Evolutionary conservation across 2,797 vertebrate species (phyloP).

Genomic region (Denticeps clupeoides): DNA sequence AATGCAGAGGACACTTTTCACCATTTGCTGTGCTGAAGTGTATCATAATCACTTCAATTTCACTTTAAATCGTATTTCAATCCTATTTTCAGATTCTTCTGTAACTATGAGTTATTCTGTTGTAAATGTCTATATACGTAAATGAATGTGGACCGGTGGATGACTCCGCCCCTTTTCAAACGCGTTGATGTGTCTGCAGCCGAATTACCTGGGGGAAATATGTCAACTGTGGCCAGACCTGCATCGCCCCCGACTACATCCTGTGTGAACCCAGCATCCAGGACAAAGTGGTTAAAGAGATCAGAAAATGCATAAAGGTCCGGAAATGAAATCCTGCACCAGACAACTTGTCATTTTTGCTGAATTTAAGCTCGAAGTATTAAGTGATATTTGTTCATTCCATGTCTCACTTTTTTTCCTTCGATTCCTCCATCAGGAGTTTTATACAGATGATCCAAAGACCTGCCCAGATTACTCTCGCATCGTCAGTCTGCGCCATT

Average conservation of each 20-base stretch:
- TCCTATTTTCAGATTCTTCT: too few relatives aligned
- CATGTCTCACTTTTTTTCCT: neutral
- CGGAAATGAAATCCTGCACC: conserved; percentile 4
- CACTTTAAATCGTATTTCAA: too few relatives aligned
- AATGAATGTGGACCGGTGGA: too few relatives aligned
- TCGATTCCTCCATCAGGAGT: conserved; percentile 75
- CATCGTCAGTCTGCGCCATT: conserved; percentile 72
- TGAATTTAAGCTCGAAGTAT: too few relatives aligned
- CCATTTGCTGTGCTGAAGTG: too few relatives aligned
- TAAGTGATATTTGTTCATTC: neutral
- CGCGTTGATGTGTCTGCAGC: conserved; percentile 35
- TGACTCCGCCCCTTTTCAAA: too few relatives aligned
- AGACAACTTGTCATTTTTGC: too few relatives aligned
- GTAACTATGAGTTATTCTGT: too few relatives aligned
- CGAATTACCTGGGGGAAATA: conserved; percentile 72
- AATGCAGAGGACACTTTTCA: too few relatives aligned
- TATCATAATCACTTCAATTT: too few relatives aligned
- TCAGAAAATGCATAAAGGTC: conserved; percentile 65
- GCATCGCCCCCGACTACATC: conserved; percentile 73
- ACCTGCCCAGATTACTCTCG: conserved; percentile 71
- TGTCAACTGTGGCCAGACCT: conserved; percentile 70
- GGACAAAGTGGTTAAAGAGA: conserved; percentile 59
- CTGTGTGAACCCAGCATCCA: conserved; percentile 61
- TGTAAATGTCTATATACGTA: too few relatives aligned
- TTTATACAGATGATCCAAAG: conserved; percentile 75